phyloP scores from a whole-genome alignment of 1,140 invertebrate species.

The Bombus waltoni region DNA sequence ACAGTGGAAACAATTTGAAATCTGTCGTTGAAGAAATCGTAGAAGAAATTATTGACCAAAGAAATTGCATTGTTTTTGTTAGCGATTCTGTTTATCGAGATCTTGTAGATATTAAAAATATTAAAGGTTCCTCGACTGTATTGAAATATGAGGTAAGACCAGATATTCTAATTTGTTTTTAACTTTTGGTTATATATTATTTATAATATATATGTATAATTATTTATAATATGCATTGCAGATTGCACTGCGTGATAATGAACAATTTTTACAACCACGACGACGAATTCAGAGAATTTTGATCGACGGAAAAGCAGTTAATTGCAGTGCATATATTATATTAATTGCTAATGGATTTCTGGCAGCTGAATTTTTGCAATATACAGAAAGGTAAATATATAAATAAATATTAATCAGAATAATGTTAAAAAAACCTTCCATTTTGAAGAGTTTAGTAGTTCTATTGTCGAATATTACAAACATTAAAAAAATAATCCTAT shows the following conservation, averaged over 20 bases:
- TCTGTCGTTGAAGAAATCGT: constrained; percentile 65
- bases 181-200: constrained; percentile 2
- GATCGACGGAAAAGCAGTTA: constrained; percentile 83
- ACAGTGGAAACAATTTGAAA: constrained; percentile 59
- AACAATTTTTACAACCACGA: constrained; percentile 86
- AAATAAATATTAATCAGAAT: not conserved
- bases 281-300: constrained; percentile 83
- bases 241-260: constrained; percentile 85
- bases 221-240: constrained; percentile 72
- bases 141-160: constrained; percentile 70
- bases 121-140: constrained; percentile 36
- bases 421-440: not conserved
- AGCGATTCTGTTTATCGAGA: constrained; percentile 72
- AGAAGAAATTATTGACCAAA: constrained; percentile 68
- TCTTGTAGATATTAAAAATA: constrained; percentile 59
- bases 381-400: constrained; percentile 85
- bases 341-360: constrained; percentile 89
- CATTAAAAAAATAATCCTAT: not conserved
- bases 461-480: not conserved
- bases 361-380: constrained; percentile 86
- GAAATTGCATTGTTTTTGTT: constrained; percentile 75
- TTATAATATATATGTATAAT: constrained; percentile 42
- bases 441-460: not conserved
- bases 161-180: not conserved
- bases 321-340: constrained; percentile 89